A percentile compares a stretch with the other conserved stretches of the same genome.
Conservation (phyloP, 2,113 vertebrate species). For the Microtus pennsylvanicus region DNA sequence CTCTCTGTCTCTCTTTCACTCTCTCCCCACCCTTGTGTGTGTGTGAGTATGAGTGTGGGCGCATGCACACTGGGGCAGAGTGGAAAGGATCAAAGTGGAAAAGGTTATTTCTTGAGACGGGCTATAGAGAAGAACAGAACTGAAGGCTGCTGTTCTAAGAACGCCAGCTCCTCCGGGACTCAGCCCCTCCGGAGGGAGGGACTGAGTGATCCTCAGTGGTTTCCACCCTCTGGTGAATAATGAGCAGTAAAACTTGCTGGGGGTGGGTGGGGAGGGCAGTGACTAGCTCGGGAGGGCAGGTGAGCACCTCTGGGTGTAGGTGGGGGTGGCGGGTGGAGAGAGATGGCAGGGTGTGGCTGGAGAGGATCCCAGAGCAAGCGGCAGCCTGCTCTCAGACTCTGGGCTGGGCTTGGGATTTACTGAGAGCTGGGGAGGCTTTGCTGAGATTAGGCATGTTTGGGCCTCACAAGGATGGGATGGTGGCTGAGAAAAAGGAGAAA, state of each 20-base stretch:
- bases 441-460: slow-evolving; percentile 5
- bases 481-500: neutral
- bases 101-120: neutral
- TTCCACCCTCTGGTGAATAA: neutral
- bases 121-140: neutral
- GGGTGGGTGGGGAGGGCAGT: slow-evolving; percentile 9
- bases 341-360: slow-evolving; percentile 22
- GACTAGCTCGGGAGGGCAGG: slow-evolving; percentile 65
- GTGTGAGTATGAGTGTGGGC: neutral
- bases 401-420: slow-evolving; percentile 47
- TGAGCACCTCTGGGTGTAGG: neutral
- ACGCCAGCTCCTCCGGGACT: neutral
- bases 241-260: slow-evolving; percentile 49
- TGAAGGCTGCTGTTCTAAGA: neutral
- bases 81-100: neutral
- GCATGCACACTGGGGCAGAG: neutral
- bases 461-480: neutral
- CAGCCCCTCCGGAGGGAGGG: neutral
- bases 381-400: slow-evolving; percentile 37
- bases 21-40: too few species aligned
- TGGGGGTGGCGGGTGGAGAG: slow-evolving; percentile 56
- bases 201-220: neutral
- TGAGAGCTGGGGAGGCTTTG: neutral
- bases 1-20: too few species aligned
- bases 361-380: slow-evolving; percentile 40